Conservation (phyloP, 2,888 invertebrate species). For the Euproctis similis region DNA sequence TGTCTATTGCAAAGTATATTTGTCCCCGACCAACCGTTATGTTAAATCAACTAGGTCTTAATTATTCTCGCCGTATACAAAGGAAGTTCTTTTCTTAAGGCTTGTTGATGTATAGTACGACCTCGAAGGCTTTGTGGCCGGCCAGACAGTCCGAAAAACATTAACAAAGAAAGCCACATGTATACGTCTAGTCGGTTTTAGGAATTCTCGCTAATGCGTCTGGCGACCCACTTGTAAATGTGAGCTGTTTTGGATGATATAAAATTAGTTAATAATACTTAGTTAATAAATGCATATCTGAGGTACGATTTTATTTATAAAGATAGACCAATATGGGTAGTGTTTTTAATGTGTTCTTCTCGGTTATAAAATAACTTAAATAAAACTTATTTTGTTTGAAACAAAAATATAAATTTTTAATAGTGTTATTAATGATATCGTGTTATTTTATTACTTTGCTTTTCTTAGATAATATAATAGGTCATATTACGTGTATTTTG, state of each 20-base stretch:
- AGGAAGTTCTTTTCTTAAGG: slow-evolving; percentile 19
- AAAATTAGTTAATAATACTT: slow-evolving; percentile 38
- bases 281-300: too few relatives aligned
- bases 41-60: slow-evolving; percentile 16
- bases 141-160: slow-evolving; percentile 37
- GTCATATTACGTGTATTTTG: too few relatives aligned
- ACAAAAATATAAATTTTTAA: too few relatives aligned
- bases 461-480: too few relatives aligned
- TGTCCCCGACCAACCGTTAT: slow-evolving; percentile 14
- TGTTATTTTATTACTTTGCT: too few relatives aligned
- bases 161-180: slow-evolving; percentile 51
- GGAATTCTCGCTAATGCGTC: slow-evolving; percentile 63
- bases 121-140: slow-evolving; percentile 33
- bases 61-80: slow-evolving; percentile 17
- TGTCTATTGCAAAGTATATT: slow-evolving; percentile 6
- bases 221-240: slow-evolving; percentile 58
- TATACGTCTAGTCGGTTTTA: slow-evolving; percentile 51
- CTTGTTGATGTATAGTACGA: slow-evolving; percentile 24
- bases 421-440: too few relatives aligned
- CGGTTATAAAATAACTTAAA: too few relatives aligned
- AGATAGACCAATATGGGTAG: too few relatives aligned
- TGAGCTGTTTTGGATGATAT: slow-evolving; percentile 30
- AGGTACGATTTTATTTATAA: too few relatives aligned
- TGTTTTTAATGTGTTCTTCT: too few relatives aligned
- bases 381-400: too few relatives aligned